Evolutionary conservation across 2,888 invertebrate species (phyloP), one percentile per base, ranked within the genome.

Genomic region (Drosophila maculinotata): DNA sequence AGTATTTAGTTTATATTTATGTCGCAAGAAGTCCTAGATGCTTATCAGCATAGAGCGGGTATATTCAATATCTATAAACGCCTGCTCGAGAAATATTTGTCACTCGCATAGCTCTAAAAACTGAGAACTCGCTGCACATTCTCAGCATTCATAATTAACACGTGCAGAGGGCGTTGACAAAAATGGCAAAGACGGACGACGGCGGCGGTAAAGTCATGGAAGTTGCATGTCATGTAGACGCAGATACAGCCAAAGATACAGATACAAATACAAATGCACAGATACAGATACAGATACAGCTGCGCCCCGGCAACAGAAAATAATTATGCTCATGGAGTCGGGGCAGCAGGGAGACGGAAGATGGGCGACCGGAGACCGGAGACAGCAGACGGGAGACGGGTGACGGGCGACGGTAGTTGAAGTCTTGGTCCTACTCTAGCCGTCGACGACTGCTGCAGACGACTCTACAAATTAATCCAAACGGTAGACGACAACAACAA

Each of bases 381-480:
- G 44, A n/a, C 38, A 36, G 23, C 10, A 17, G 17, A 36, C 10
- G 17, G 17, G 10, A 17, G 38, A 17, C n/a, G n/a, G n/a, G n/a
- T n/a, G n/a, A n/a, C n/a, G n/a, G n/a, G n/a, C n/a, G n/a, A n/a
- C n/a, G n/a, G 15, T 17, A 35, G 35, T 36, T 35, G 52, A 25
- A 25, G 44, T 45, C 38, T n/a, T 38, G 25, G 49, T 39, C 20
- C n/a, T 14, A 31, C 17, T 56, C 31, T 45, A 30, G 33, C 31
- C 42, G 53, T 44, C 54, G 39, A 58, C 76, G 58, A 53, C 66
- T 64, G 56, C 60, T 58, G 57, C 75, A 78, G 71, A 75, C 67
- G 20, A 20, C 75, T 78, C 69, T 85, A 82, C 87, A 83, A 83
- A 83, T 83, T 83, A 83, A 83, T 87, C 87, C 87, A 70, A 84